Conservation (phyloP, 2,113 vertebrate species). For the Anseranas semipalmata region DNA sequence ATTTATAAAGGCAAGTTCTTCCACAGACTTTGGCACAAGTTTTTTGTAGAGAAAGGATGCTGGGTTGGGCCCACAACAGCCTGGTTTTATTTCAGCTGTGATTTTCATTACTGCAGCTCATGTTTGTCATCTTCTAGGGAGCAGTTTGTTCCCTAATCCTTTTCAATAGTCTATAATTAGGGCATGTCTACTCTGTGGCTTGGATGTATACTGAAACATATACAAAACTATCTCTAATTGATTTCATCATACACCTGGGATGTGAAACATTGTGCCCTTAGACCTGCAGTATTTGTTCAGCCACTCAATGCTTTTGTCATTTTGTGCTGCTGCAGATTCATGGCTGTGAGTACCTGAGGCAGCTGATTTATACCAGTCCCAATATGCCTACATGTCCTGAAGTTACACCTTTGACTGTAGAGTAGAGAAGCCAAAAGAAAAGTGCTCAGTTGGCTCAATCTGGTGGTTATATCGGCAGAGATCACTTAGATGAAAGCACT, state of each 20-base stretch:
- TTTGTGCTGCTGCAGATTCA: neutral
- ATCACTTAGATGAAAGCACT: neutral
- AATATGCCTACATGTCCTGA: neutral
- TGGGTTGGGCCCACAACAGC: neutral
- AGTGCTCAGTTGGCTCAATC: accelerated
- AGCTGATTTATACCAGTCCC: neutral
- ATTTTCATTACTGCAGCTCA: constrained; percentile 7
- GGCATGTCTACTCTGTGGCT: neutral
- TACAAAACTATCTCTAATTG: neutral
- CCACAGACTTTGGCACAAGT: constrained; percentile 10
- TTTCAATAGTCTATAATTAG: neutral
- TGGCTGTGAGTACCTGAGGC: neutral
- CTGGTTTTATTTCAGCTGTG: constrained; percentile 6
- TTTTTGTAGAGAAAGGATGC: neutral
- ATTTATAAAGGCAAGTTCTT: constrained; percentile 45
- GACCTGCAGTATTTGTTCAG: neutral
- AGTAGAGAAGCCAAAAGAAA: neutral
- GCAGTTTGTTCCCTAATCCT: neutral
- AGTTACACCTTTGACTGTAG: neutral
- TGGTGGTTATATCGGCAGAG: neutral
- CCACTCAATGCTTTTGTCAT: neutral
- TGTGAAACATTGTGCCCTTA: neutral
- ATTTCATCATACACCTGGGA: neutral
- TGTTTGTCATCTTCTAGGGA: neutral
- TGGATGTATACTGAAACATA: neutral